A percentile compares a stretch with the other conserved stretches of the same genome.
phyloP scores from a whole-genome alignment of 2,797 vertebrate species.

The Cyclura pinguis region DNA sequence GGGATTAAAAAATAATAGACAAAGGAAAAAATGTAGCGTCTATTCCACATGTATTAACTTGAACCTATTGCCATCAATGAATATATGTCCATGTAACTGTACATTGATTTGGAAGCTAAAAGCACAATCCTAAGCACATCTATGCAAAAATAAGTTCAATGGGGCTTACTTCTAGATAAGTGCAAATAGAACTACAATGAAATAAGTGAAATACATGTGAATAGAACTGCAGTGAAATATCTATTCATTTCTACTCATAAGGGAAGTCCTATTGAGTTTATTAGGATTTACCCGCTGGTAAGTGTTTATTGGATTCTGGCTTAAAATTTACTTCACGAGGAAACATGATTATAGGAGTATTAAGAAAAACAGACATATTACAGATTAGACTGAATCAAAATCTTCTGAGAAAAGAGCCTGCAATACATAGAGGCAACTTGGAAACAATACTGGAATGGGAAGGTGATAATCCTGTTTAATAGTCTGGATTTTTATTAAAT shows the following conservation, averaged over 20 bases:
- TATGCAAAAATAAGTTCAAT: neutral
- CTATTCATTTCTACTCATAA: neutral
- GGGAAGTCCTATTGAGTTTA: neutral
- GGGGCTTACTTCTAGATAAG: neutral
- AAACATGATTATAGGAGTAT: slow-evolving; percentile 34
- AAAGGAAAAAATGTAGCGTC: neutral
- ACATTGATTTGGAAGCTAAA: neutral
- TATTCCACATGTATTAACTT: too few species aligned
- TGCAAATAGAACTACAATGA: neutral
- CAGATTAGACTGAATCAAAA: slow-evolving; percentile 56
- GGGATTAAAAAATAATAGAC: too few species aligned
- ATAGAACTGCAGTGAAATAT: too few species aligned
- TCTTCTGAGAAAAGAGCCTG: slow-evolving; percentile 55
- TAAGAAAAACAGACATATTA: slow-evolving; percentile 26
- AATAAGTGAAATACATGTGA: neutral
- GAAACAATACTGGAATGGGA: slow-evolving; percentile 57
- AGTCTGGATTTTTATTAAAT: slow-evolving; percentile 32
- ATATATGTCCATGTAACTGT: neutral
- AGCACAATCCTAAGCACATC: neutral
- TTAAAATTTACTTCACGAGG: slow-evolving; percentile 36
- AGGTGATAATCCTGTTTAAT: slow-evolving; percentile 70
- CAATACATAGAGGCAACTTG: slow-evolving; percentile 56
- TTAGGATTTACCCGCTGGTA: neutral
- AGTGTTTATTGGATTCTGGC: neutral
- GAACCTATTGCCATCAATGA: neutral